Base-by-base conservation (phyloP, 2,797 vertebrate genomes). In the Apodemus agrarius region DNA sequence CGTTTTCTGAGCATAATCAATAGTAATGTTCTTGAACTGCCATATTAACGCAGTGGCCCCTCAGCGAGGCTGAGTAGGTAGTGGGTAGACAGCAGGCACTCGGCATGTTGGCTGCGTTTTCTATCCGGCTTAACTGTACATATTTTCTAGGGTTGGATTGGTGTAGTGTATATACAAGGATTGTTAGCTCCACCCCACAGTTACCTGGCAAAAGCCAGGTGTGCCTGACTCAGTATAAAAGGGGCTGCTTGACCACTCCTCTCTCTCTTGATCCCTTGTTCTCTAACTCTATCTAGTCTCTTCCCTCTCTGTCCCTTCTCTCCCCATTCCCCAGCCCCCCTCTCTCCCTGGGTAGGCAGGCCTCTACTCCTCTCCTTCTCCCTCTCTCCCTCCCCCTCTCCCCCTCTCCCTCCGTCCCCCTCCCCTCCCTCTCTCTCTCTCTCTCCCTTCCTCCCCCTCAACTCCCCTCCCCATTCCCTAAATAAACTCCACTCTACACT, bases 71-170 rank as follows among this genome's bases (percentile, higher is more conserved):
- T 95, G 96, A 95, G 97, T 52, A 90, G 92, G 72, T 88, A 52
- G 93, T 52, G 91, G 92, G 72, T 88, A 52, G 93, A 65, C 88
- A 82, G 54, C 87, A 96, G 85, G 76, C 54, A 29, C 95, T 96
- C 54, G 89, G 54, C 96, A 95, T 88, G 80, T 78, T 57, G 78
- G 37, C 75, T 79, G 79, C 49, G 9, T 97, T 96, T 96, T 98
- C 96, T 92, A 94, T 97, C 90, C 12, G 22, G 19, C 46, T 85
- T 89, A 46, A 88, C 59, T 96, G 14, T 92, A 90, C 65, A 69
- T 61, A 83, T 96, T 98, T 98, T 98, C 97, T 96, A 92, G 67
- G 93, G 43, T 97, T 61, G 93, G 81, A 61, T 75, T 96, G 67
- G 63, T 95, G 89, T 95, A 95, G 49, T 9, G 3, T 63, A 8